Evolutionary conservation across 2,888 invertebrate genomes (phyloP), one percentile per base, ranked within the genome.

Genomic region (Scaeva pyrastri): DNA sequence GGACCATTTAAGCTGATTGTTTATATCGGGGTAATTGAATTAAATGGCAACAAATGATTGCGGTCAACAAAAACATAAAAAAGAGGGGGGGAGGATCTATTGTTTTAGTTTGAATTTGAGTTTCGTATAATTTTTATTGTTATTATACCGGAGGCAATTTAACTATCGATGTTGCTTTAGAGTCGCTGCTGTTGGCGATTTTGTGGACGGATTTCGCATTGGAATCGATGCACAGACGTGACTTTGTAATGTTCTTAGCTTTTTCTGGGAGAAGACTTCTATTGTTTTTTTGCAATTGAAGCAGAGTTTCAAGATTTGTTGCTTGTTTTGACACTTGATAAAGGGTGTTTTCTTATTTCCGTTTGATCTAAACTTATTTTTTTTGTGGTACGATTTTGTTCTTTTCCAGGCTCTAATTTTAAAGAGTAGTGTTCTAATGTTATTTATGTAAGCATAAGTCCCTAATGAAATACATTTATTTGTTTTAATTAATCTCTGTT

Each of bases 1-100:
- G 86, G 82, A 77, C 86, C 77, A 82, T 82, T 86, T 86, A 82
- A 77, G 73, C 31, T 77, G 81, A 82, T 74, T 70, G 79, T 70
- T 86, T 77, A 74, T 74, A 74, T 73, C 74, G 73, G 74, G 74
- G 50, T 82, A 86, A 86, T 86, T 86, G 86, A 86, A 86, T 86
- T 78, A 81, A 86, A 78, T 62, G 72, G 68, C 81, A 76, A 77
- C 81, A 81, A 85, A 85, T 39, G 52, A 68, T 81, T 81, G 85
- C 55, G 81, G 81, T 72, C 79, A 60, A 43, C 64, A 36, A 56
- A 26, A n/a, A 7, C 10, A 64, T 21, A 48, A 11, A 19, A 50
- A 1, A 2, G 5, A 31, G 5, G 8, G 56, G 45, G 19, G 52
- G 52, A 60, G 19, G 43, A 21, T 21, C 36, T 31, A 14, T 70